Evolutionary conservation across 1,140 invertebrate species (phyloP).

Genomic region (Danaus plexippus): DNA sequence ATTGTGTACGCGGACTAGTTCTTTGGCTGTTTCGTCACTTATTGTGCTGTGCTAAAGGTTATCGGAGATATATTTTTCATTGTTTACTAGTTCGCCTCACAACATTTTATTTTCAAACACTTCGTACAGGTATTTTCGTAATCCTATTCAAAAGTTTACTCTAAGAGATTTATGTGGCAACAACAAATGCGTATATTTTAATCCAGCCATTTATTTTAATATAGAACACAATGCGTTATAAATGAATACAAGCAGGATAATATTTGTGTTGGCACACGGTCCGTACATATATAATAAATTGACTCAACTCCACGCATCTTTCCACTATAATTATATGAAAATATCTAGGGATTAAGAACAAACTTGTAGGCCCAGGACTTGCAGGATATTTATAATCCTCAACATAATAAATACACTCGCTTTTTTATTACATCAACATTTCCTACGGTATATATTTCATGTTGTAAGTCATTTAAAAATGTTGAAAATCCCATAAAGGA

Average conservation of each 20-base stretch:
- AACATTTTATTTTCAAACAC: too few species aligned
- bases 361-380: constrained; percentile 15
- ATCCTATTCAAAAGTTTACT: too few species aligned
- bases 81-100: background rate
- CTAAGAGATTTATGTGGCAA: too few species aligned
- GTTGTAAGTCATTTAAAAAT: too few species aligned
- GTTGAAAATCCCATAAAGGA: too few species aligned
- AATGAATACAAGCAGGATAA: constrained; percentile 19
- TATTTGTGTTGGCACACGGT: constrained; percentile 29
- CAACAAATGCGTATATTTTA: too few species aligned
- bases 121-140: too few species aligned
- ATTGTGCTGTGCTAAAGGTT: constrained; percentile 41
- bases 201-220: constrained; percentile 9
- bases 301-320: constrained; percentile 21
- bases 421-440: too few species aligned
- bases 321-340: constrained; percentile 39
- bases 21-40: constrained; percentile 41
- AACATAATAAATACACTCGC: constrained; percentile 1
- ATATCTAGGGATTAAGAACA: constrained; percentile 33
- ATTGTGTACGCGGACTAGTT: constrained; percentile 52
- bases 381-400: constrained; percentile 7
- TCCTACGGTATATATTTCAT: too few species aligned
- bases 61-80: constrained; percentile 24
- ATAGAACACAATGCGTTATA: constrained; percentile 1
- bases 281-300: constrained; percentile 31